A percentile compares a stretch with the other conserved stretches of the same genome.
Conservation (phyloP, 64 coral and sea anemone genomes). For the Porites lutea region DNA sequence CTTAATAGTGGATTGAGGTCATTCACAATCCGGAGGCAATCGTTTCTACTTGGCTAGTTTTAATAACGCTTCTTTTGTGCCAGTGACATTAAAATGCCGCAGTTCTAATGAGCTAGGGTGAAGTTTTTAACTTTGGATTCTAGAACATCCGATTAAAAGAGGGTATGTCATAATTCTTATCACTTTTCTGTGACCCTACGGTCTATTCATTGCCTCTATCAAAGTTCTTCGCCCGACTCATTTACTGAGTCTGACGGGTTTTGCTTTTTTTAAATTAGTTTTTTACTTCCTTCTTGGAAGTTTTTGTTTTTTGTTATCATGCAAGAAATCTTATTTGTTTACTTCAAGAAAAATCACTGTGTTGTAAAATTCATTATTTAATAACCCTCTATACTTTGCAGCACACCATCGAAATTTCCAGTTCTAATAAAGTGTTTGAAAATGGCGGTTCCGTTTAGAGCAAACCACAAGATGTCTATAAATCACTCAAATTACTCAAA, state of each 20-base stretch:
- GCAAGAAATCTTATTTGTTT: too few species aligned
- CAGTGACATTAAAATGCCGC: not conserved
- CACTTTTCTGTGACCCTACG: constrained; percentile 5
- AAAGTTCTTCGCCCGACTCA: not conserved
- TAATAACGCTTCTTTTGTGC: not conserved
- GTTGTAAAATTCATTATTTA: too few species aligned
- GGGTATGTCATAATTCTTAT: not conserved
- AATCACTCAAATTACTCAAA: not conserved
- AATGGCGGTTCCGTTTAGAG: not conserved
- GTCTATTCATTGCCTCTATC: not conserved
- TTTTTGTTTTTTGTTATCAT: too few species aligned
- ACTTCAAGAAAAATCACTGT: too few species aligned
- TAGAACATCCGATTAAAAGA: constrained; percentile 1
- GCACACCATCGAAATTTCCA: too few species aligned
- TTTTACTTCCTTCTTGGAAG: too few species aligned
- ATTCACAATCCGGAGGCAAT: too few species aligned
- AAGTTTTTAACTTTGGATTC: not conserved
- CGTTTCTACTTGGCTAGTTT: constrained; percentile 9
- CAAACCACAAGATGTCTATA: not conserved
- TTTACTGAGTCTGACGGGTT: too few species aligned
- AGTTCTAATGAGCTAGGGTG: not conserved
- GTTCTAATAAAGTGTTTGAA: not conserved
- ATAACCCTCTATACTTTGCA: too few species aligned
- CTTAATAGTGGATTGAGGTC: not conserved
- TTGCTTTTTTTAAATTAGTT: too few species aligned